These are phyloP conservation scores for Teleiodes luculella DNA, from an alignment of 2,888 invertebrate species.

Conservation along the genomic window DNA sequence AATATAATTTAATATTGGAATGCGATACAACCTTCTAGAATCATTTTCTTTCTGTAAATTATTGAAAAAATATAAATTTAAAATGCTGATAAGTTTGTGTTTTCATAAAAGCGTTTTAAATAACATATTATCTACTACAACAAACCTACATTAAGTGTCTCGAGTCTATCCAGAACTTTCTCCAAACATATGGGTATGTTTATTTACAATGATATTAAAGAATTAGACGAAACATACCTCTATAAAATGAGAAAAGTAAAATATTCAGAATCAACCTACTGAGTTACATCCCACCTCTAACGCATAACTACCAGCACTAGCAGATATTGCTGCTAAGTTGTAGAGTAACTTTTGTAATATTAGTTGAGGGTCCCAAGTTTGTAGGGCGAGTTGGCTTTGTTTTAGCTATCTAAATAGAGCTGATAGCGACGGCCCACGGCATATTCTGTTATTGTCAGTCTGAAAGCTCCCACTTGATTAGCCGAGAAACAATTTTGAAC, in stretches of 20 bases:
- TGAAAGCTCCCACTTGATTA: slow-evolving; percentile 28
- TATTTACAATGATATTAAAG: background rate
- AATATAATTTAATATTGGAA: too few species aligned
- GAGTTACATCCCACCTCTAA: slow-evolving; percentile 10
- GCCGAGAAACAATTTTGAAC: slow-evolving; percentile 35
- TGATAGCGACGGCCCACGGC: slow-evolving; percentile 11
- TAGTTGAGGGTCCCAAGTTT: slow-evolving; percentile 53
- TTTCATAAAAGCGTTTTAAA: too few species aligned
- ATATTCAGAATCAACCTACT: background rate
- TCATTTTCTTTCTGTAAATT: too few species aligned
- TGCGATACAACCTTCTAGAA: too few species aligned
- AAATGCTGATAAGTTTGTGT: too few species aligned
- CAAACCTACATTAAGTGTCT: too few species aligned
- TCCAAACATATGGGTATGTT: too few species aligned
- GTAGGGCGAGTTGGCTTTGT: slow-evolving; percentile 41
- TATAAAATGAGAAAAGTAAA: too few species aligned
- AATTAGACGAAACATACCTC: too few species aligned
- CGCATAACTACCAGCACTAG: slow-evolving; percentile 15
- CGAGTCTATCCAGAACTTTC: too few species aligned
- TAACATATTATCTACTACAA: too few species aligned
- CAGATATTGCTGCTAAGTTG: slow-evolving; percentile 50
- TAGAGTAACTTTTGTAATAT: slow-evolving; percentile 66
- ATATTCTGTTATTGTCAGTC: slow-evolving; percentile 27
- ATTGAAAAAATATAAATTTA: too few species aligned
- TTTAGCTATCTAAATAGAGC: slow-evolving; percentile 29